Base-by-base conservation (phyloP, 2,888 invertebrate species). In the Myopa tessellatipennis region DNA sequence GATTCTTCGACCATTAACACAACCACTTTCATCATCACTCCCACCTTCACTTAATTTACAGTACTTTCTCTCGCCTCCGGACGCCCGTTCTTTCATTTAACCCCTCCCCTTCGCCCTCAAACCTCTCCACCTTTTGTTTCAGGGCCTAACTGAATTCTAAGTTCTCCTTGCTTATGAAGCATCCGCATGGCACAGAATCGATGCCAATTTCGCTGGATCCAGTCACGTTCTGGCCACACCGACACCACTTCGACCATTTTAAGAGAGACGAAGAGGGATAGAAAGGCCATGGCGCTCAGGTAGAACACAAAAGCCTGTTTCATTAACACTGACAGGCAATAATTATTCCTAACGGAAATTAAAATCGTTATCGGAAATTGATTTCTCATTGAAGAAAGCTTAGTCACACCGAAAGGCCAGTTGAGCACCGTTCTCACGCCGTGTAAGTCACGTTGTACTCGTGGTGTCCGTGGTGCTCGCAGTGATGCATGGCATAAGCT, bases 271-370 rank as follows among this genome's bases (percentile, higher is more conserved):
- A 16, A 65, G 16, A 8, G 65, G 26, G 18, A 34, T 2, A 14
- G 38, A 38, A 65, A 7, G 2, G 10, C 4, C 38, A n/a, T n/a
- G n/a, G n/a, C n/a, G n/a, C n/a, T n/a, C n/a, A 14, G 7, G 65
- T 36, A 38, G 4, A 65, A 16, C 34, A 65, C 14, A 36, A 63
- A 74, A 65, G 65, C 73, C 50, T n/a, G 52, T 52, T 74, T 74
- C 74, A 58, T 81, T 80, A 76, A 80, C 61, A 79, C 78, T 81
- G 81, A 79, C 81, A 80, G 78, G 84, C 84, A 84, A 87, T 87
- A 87, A 87, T 87, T 88, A 88, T 87, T 87, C 84, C 87, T 84
- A 86, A 85, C 87, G 87, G 87, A 87, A 87, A 87, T 87, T 87
- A 86, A 86, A 85, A 86, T 84, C 84, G 84, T 81, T 81, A 83